phyloP scores from a whole-genome alignment of 2,797 vertebrate genomes.

The Otolemur crassicaudatus region DNA sequence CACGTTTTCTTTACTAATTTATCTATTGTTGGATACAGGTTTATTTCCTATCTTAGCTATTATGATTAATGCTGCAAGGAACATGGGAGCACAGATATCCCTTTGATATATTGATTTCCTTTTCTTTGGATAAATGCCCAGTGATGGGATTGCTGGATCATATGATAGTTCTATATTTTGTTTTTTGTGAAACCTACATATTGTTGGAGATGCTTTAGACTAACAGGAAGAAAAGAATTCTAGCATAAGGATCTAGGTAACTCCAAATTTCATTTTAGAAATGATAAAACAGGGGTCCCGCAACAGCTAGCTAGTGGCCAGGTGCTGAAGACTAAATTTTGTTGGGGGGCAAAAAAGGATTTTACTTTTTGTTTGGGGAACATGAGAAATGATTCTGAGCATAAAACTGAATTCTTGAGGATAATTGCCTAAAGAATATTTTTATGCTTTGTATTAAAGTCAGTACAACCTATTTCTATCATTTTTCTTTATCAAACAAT shows the following conservation, averaged over 20 bases:
- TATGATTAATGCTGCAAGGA: not conserved
- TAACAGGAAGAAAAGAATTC: not conserved
- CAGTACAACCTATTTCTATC: not conserved
- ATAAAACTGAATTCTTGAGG: not conserved
- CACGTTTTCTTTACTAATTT: not conserved
- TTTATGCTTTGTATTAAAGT: slow-evolving; percentile 40
- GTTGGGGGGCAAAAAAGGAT: not conserved
- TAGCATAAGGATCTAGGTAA: not conserved
- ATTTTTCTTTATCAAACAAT: slow-evolving; percentile 42
- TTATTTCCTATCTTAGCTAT: not conserved
- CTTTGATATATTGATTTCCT: not conserved
- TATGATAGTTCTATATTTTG: not conserved
- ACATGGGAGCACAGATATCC: not conserved
- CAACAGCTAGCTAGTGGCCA: not conserved
- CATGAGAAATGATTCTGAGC: slow-evolving; percentile 12
- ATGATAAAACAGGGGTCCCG: not conserved
- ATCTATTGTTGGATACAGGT: not conserved
- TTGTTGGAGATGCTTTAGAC: not conserved
- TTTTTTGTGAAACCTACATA: not conserved
- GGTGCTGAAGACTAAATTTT: not conserved
- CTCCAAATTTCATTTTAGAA: slow-evolving; percentile 37
- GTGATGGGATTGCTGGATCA: not conserved
- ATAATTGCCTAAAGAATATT: not conserved
- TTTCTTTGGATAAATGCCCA: not conserved
- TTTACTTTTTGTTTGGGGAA: slow-evolving; percentile 11